These are phyloP conservation scores for Tenebrosternarchus preto DNA, from an alignment of 2,113 vertebrate species.

Conservation along the genomic window DNA sequence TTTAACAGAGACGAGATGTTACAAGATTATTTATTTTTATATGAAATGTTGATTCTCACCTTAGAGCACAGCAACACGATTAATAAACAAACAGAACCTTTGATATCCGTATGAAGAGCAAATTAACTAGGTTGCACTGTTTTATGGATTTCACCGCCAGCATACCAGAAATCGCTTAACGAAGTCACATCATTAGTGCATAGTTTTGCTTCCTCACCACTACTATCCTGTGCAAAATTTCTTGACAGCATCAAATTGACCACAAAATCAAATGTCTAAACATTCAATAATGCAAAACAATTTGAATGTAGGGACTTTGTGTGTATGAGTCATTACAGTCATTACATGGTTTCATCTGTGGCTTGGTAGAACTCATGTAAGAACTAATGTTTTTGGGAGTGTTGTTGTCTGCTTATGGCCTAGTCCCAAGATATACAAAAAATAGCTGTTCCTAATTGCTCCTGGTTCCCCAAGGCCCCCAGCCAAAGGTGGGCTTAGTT, in stretches of 20 bases:
- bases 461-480: background rate
- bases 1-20: background rate
- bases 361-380: no score
- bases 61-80: background rate
- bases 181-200: background rate
- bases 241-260: background rate
- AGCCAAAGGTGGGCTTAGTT: background rate
- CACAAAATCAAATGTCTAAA: background rate
- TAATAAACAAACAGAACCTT: background rate
- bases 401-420: background rate
- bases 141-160: background rate
- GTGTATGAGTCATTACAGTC: no score
- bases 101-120: background rate
- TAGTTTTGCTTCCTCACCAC: background rate
- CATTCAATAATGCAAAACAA: background rate
- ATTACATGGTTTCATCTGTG: no score
- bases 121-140: no score
- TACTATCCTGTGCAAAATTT: background rate
- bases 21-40: background rate
- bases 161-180: background rate
- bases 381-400: no score
- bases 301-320: background rate
- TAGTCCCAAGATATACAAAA: background rate
- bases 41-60: conserved; percentile 1
- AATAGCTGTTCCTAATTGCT: background rate